These are phyloP conservation scores for Macheiramphus alcinus DNA, from an alignment of 2,113 vertebrate genomes.

Conservation along the genomic window DNA sequence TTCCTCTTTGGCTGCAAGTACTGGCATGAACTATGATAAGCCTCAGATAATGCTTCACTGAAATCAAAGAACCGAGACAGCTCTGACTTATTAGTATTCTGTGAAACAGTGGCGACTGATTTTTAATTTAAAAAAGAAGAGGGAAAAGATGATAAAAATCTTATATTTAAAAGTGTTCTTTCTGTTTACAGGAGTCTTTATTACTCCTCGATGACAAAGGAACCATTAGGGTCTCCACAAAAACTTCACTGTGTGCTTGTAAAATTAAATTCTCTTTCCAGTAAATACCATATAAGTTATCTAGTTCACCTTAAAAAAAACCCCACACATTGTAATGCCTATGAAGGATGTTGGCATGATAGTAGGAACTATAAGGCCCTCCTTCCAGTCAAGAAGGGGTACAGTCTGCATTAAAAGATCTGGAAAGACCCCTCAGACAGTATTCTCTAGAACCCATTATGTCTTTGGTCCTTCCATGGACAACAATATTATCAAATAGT, in stretches of 20 bases:
- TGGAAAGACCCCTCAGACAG: not conserved
- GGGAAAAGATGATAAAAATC: constrained; percentile 30
- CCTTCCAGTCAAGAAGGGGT: not conserved
- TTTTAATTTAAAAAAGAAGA: constrained; percentile 42
- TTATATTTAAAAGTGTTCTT: not conserved
- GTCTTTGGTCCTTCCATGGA: not conserved
- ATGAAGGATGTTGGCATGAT: not conserved
- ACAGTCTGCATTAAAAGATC: not conserved
- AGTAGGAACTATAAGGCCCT: not conserved
- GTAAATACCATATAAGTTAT: not conserved
- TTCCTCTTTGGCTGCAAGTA: constrained; percentile 56
- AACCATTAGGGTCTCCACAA: not conserved
- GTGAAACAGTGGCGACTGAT: not conserved
- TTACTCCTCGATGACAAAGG: constrained; percentile 15
- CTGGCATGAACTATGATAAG: constrained; percentile 29
- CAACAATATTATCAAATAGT: not conserved
- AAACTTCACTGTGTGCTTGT: not conserved
- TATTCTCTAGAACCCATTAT: not conserved
- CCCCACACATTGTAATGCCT: not conserved
- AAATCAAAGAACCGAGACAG: constrained; percentile 32
- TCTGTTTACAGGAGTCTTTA: constrained; percentile 21
- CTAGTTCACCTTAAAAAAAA: not conserved
- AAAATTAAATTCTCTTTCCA: constrained; percentile 12
- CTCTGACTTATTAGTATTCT: constrained; percentile 47
- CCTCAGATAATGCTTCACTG: constrained; percentile 13